Base-by-base conservation (phyloP, 2,113 vertebrate genomes). In the Rhinoderma darwinii region DNA sequence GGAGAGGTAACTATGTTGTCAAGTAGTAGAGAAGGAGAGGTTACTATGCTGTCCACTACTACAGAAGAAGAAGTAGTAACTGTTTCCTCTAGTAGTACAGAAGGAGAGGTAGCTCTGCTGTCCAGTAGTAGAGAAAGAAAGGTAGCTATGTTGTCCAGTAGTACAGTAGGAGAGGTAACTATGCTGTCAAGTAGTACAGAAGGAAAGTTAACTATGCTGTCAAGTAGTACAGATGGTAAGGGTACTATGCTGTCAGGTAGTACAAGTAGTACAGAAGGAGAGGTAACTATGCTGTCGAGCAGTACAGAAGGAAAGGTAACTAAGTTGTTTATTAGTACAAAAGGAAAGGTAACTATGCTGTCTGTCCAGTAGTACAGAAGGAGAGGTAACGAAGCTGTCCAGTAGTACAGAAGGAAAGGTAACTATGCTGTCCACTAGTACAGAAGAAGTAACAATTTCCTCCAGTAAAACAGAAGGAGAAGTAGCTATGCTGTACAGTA, bases 311-410 rank as follows among this genome's bases (percentile, higher is more conserved):
- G 63, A 39, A 25, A 25, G 4, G 20, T 18, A 22, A 39, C n/a
- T n/a, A n/a, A n/a, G n/a, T n/a, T 63, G 54, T 22, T 35, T 20
- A 80, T 6, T 59, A n/a, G n/a, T n/a, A n/a, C n/a, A n/a, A n/a
- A n/a, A n/a, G n/a, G 50, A 39, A 35, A 56, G 79, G 63, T 37
- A 43, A 37, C 37, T 63, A 37, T 63, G 63, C 44, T 83, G 75
- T 32, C 41, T n/a, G n/a, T 56, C 5, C 15, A 80, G 27, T 18
- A n/a, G n/a, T n/a, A n/a, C n/a, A n/a, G n/a, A n/a, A n/a, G n/a
- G n/a, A n/a, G n/a, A n/a, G n/a, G n/a, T n/a, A n/a, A n/a, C n/a
- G n/a, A n/a, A n/a, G n/a, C n/a, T n/a, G n/a, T n/a, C n/a, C n/a
- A n/a, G n/a, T n/a, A n/a, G n/a, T n/a, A n/a, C n/a, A n/a, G n/a